phyloP scores from a whole-genome alignment of 1,140 invertebrate genomes.

The Drosophila tsacasi region DNA sequence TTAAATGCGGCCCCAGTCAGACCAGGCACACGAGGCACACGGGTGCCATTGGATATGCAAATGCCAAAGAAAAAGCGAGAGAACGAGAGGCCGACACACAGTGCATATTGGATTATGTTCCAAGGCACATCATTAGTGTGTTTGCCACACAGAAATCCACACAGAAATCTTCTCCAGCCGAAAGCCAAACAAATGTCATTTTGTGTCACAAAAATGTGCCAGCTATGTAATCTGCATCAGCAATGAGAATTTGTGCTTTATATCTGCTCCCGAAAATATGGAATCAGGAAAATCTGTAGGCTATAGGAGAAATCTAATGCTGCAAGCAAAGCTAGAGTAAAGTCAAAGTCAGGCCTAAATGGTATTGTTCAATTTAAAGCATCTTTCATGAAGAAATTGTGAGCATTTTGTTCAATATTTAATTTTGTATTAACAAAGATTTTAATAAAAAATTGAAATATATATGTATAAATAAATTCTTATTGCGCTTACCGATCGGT shows the following conservation, averaged over 20 bases:
- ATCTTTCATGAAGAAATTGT: background rate
- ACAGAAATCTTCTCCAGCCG: conserved; percentile 1
- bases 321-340: background rate
- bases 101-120: conserved; percentile 30
- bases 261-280: background rate
- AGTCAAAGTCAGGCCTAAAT: background rate
- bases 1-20: conserved; percentile 21
- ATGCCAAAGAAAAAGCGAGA: background rate
- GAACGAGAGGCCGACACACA: background rate
- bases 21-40: conserved; percentile 8
- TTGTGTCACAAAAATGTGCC: conserved; percentile 7
- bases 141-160: conserved; percentile 1
- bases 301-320: too few species aligned
- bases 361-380: background rate
- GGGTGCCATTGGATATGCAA: conserved; percentile 36
- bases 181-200: conserved; percentile 11
- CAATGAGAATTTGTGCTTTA: background rate
- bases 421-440: too few species aligned
- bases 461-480: too few species aligned
- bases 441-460: too few species aligned
- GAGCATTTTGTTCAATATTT: too few species aligned
- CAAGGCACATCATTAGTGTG: conserved; percentile 29
- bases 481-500: too few species aligned
- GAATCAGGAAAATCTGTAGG: background rate
- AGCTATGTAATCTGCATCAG: background rate